Evolutionary conservation across 1,140 invertebrate genomes (phyloP), one percentile per base, ranked within the genome.

Genomic region (Drosophila nannoptera): DNA sequence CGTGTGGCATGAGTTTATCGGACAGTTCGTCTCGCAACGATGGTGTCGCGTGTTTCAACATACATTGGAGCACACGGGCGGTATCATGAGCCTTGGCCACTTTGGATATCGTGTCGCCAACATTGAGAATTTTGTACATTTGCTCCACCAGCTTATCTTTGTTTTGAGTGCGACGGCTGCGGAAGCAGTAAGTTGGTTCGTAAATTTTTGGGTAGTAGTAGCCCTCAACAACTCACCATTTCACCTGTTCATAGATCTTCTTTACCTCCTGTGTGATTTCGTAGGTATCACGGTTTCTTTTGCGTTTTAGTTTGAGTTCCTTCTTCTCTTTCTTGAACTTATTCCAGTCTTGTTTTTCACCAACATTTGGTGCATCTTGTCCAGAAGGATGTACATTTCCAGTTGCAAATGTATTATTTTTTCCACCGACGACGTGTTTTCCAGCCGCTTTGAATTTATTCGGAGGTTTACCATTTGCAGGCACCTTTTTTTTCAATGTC

Each of bases 41-140:
- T 11, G 92, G 90, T 0, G 92, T 90, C 4, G 94, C 93, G 88
- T 94, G 92, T 84, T 96, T 96, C 0, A 98, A 89, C 48, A 98
- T 90, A 88, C 95, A 97, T 89, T 99, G 96, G 54, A 98, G 92
- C 1, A 98, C 94, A 83, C 97, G 90, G 0, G 95, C 95, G 35
- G 96, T 94, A 81, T 98, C 97, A 90, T 98, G 97, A 1, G 95
- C 93, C 71, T 94, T 92, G 4, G 96, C 93, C 69, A 97, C 91
- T 90, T 94, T 93, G 80, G 92, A 90, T 87, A 94, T 94, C 54
- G 94, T 92, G 1, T 81, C 88, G n/a, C 92, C 93, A 87, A 94
- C 93, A 0, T 77, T 80, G 7, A 97, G 88, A 40, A 96, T 86
- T 31, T 90, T 83, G 81, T 94, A 94, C 7, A 98, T 88, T 70